Evolutionary conservation across 2,888 invertebrate genomes (phyloP).

Genomic region (Rhamnusium bicolor): DNA sequence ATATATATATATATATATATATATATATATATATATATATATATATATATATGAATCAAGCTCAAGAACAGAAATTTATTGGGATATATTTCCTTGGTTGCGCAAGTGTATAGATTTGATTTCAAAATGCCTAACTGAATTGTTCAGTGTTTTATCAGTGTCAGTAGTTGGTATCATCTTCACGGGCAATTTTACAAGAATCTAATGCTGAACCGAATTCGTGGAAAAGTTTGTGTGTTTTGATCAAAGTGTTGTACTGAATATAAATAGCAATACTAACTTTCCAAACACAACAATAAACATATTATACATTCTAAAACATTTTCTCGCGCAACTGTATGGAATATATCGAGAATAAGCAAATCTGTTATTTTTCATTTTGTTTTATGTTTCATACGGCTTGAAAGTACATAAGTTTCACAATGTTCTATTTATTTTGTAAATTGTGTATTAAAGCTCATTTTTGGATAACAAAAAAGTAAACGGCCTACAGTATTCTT

Average conservation of each 20-base stretch:
- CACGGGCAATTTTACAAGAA: conserved; percentile 16
- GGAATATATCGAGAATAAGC: not conserved
- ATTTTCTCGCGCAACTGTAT: not conserved
- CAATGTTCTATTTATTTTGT: too few relatives aligned
- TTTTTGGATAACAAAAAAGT: too few relatives aligned
- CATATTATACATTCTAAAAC: not conserved
- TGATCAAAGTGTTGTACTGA: conserved; percentile 40
- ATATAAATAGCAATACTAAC: conserved; percentile 43
- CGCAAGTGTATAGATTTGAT: not conserved
- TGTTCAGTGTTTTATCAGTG: not conserved
- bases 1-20: too few relatives aligned
- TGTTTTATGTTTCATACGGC: not conserved
- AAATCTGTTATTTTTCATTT: not conserved
- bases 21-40: too few relatives aligned
- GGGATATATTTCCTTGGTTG: too few relatives aligned
- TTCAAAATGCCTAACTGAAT: not conserved
- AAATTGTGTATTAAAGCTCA: not conserved
- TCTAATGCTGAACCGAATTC: conserved; percentile 26
- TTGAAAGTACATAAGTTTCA: not conserved
- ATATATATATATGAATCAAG: too few relatives aligned
- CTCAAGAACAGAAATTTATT: too few relatives aligned
- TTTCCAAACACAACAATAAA: conserved; percentile 34
- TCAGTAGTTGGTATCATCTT: conserved; percentile 7
- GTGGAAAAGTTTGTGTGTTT: conserved; percentile 38
- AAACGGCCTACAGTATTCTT: too few relatives aligned